phyloP scores from a whole-genome alignment of 2,113 vertebrate species.

The Aplodontia rufa region DNA sequence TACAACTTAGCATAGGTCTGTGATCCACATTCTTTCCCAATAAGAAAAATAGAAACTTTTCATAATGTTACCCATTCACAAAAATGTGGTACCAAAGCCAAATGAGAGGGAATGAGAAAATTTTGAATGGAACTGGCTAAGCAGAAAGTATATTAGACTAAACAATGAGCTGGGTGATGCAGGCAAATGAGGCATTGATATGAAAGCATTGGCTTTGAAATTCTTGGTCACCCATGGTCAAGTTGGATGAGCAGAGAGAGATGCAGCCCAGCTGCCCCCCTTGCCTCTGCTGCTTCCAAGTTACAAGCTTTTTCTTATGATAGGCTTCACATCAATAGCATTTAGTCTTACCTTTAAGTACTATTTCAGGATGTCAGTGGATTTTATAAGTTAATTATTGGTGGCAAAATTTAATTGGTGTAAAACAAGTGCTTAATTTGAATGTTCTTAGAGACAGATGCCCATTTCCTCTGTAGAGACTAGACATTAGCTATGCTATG shows the following conservation, averaged over 20 bases:
- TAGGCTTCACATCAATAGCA: not conserved
- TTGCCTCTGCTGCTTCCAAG: not conserved
- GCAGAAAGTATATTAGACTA: slow-evolving; percentile 65
- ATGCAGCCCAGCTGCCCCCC: slow-evolving; percentile 44
- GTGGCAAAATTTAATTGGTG: not conserved
- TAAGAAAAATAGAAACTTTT: slow-evolving; percentile 64
- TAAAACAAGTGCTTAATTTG: not conserved
- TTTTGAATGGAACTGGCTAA: slow-evolving; percentile 70
- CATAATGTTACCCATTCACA: slow-evolving; percentile 64
- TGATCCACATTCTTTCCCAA: slow-evolving; percentile 54
- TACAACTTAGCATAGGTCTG: slow-evolving; percentile 54
- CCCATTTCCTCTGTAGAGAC: not conserved
- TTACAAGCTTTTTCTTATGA: not conserved
- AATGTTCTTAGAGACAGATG: not conserved
- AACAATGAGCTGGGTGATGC: slow-evolving; percentile 21
- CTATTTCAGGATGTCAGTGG: not conserved
- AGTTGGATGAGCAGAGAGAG: slow-evolving; percentile 52
- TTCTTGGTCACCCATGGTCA: slow-evolving; percentile 30
- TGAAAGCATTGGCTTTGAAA: slow-evolving; percentile 56
- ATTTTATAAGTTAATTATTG: not conserved
- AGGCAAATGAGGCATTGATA: not conserved
- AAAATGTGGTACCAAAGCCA: slow-evolving; percentile 50
- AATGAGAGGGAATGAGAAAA: slow-evolving; percentile 55
- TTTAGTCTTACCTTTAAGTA: not conserved
- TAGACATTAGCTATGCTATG: not conserved